Evolutionary conservation across 2,888 invertebrate genomes (phyloP), one percentile per base, ranked within the genome.

Genomic region (Acleris emargana): DNA sequence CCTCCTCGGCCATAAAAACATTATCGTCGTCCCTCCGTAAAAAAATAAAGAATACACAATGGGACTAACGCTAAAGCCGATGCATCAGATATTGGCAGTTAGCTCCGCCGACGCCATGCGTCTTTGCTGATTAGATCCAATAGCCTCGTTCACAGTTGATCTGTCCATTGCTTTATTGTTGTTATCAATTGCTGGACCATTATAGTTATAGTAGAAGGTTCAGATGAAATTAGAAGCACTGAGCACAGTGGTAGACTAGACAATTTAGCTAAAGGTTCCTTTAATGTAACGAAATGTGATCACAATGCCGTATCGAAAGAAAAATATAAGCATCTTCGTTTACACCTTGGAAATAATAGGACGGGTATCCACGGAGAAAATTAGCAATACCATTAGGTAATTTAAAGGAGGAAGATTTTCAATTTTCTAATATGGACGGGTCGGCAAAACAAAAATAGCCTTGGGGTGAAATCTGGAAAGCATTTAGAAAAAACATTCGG

Each of bases 31-130:
- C 89, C 89, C 91, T 86, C 85, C 84, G 81, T 81, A 92, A 92
- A 91, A 91, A 87, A 89, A 91, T 91, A 91, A 91, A 91, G 87
- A 89, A 89, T 86, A 87, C 89, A 91, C 90, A 89, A 89, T 89
- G 86, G 86, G 79, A 81, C 80, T 76, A 76, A 79, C 82, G 81
- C 80, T 81, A 71, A 64, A 71, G 70, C 71, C 78, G 85, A 83
- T 88, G 88, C 90, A 91, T 90, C 89, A 86, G 91, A 89, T 89
- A 89, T 91, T 91, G 90, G 89, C 90, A 88, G 88, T 90, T 91
- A 89, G 86, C 79, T 80, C 78, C 88, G 87, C 77, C 86, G 86
- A 78, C 81, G 81, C 80, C 81, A 82, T 85, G 84, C 83, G 82
- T 85, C 87, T 86, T 81, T 76, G 73, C 79, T 84, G 90, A 90